Evolutionary conservation across 2,797 vertebrate genomes (phyloP), one percentile per base, ranked within the genome.

Genomic region (Pseudocheirus occidentalis): DNA sequence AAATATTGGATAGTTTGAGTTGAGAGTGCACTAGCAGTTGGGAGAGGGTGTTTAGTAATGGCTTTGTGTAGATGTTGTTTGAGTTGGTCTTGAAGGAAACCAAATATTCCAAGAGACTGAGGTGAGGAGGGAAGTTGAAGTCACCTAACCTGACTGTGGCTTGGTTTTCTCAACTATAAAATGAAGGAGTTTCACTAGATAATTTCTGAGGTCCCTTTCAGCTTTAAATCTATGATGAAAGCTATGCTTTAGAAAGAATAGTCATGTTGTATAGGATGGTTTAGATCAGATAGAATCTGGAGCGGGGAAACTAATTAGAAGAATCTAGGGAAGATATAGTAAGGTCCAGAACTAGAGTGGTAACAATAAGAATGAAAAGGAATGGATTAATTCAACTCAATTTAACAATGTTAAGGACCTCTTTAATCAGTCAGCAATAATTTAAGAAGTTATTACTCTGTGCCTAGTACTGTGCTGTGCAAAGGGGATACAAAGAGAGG

Each of bases 171-270:
- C 73, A 21, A 81, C 7, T 46, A 24, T 46, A 46, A 46, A 81
- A 40, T 81, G 73, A 81, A 46, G 21, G 9, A 7, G 46, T 81
- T 81, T n/a, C 9, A 66, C 12, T n/a, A n/a, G 62, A 16, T 16
- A n/a, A 66, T 66, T 81, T 81, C 66, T 10, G 73, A 81, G 40
- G 9, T 9, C 9, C 40, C 73, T 46, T 46, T 81, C 73, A 81
- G 18, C 73, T 46, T 81, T 81, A 81, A 81, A 24, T 46, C 21
- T 81, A 3, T 40, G 40, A 81, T 24, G n/a, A 46, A 81, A 81
- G 21, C 40, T 95, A 5, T 97, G 29, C 94, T 96, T 96, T 95
- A 92, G 66, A 24, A 95, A 92, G 31, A 93, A 91, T 90, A 81
- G 91, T 95, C 29, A 62, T 54, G 66, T 94, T 91, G 34, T 92